phyloP scores from a whole-genome alignment of 2,113 vertebrate species.

The Salvelinus fontinalis region DNA sequence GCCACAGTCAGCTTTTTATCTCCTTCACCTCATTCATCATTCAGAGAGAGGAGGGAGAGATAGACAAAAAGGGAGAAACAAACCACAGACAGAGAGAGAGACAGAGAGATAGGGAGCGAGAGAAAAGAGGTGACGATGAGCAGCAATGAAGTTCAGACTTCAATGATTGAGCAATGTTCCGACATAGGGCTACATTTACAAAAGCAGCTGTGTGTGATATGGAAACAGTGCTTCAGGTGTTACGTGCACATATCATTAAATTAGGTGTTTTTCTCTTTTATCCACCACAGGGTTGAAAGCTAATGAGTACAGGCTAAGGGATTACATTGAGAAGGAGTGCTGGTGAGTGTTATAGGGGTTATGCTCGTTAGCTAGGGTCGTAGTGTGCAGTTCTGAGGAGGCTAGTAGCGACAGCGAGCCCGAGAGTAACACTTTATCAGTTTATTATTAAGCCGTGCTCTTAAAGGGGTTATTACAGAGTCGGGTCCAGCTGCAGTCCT shows the following conservation, averaged over 20 bases:
- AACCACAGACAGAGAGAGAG: neutral
- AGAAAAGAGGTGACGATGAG: neutral
- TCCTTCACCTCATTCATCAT: conserved; percentile 33
- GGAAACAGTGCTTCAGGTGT: neutral
- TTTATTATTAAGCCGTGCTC: conserved; percentile 4
- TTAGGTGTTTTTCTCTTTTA: neutral
- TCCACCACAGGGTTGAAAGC: neutral
- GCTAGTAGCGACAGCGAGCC: conserved; percentile 30
- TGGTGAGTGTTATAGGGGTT: neutral
- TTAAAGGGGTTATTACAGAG: conserved; percentile 13
- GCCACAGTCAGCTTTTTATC: conserved; percentile 39
- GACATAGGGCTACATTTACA: neutral
- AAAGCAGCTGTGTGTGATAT: neutral
- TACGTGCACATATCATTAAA: neutral
- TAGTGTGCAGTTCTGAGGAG: conserved; percentile 19
- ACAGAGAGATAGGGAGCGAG: neutral
- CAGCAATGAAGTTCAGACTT: neutral
- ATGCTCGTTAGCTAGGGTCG: neutral
- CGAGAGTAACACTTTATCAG: conserved; percentile 25
- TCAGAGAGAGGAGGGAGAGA: conserved; percentile 13
- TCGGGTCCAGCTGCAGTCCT: conserved; percentile 8
- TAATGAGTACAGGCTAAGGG: neutral
- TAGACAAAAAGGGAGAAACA: neutral
- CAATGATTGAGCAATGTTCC: conserved; percentile 1
- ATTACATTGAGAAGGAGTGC: conserved; percentile 1